These are phyloP conservation scores for Dinomys branickii DNA, from an alignment of 2,113 vertebrate species.

Conservation along the genomic window DNA sequence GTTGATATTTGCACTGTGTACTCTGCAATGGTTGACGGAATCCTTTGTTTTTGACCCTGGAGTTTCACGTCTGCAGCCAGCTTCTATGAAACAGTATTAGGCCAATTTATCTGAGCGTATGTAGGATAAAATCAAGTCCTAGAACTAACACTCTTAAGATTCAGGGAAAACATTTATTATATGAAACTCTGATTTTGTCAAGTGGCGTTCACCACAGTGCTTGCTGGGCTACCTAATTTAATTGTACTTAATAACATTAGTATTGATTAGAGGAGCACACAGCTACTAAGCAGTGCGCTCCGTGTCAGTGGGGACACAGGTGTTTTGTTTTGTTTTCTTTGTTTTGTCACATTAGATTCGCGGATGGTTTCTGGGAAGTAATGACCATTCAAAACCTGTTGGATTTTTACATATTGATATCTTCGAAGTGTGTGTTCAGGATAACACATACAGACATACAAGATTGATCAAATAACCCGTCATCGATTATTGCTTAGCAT, in stretches of 20 bases:
- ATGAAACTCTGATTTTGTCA: conserved; percentile 9
- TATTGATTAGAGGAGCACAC: background rate
- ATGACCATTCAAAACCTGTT: background rate
- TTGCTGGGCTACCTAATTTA: background rate
- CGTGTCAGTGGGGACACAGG: background rate
- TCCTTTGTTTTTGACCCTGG: conserved; percentile 9
- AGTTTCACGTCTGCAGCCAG: background rate
- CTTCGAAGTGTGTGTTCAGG: too few species aligned
- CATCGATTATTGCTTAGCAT: too few species aligned
- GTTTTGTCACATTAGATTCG: background rate
- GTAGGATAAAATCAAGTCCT: background rate
- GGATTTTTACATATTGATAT: too few species aligned
- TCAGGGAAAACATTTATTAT: background rate
- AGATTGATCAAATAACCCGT: too few species aligned
- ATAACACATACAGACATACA: too few species aligned
- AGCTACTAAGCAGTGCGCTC: background rate
- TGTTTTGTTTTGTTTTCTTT: background rate
- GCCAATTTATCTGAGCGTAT: background rate
- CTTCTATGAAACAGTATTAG: background rate
- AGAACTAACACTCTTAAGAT: background rate
- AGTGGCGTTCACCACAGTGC: background rate
- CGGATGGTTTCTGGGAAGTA: conserved; percentile 13
- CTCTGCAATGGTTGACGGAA: background rate
- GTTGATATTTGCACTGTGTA: background rate
- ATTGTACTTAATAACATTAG: conserved; percentile 9